A percentile compares a stretch with the other conserved stretches of the same genome.
Conservation (phyloP, 2,888 invertebrate genomes). For the Octonoba sinensis region DNA sequence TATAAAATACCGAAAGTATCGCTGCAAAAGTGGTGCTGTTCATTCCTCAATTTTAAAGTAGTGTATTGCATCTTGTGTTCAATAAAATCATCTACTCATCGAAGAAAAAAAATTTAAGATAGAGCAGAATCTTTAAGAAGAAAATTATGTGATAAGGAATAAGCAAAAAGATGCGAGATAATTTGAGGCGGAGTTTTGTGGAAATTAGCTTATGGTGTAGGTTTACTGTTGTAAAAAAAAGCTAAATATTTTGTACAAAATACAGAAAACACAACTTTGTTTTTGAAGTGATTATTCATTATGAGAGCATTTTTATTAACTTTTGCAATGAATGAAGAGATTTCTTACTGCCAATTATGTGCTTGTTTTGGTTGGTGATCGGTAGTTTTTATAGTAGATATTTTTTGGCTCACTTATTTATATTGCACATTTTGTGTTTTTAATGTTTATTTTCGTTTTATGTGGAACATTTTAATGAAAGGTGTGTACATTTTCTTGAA, state of each 20-base stretch:
- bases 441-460: conserved; percentile 46
- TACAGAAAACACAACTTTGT: conserved; percentile 36
- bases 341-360: conserved; percentile 64
- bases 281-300: conserved; percentile 44
- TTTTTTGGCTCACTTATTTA: conserved; percentile 64
- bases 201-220: conserved; percentile 45
- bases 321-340: conserved; percentile 43
- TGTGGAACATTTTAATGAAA: conserved; percentile 30
- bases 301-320: conserved; percentile 45
- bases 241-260: conserved; percentile 60
- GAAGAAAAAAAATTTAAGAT: conserved; percentile 12
- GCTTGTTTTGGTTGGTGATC: conserved; percentile 56
- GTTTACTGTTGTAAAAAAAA: conserved; percentile 42
- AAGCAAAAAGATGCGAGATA: not conserved
- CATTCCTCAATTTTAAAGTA: conserved; percentile 45
- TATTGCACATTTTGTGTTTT: conserved; percentile 63
- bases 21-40: conserved; percentile 28
- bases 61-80: conserved; percentile 31
- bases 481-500: not conserved
- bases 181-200: conserved; percentile 16
- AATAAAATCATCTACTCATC: conserved; percentile 29
- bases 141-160: conserved; percentile 58
- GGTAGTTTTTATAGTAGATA: conserved; percentile 57
- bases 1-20: conserved; percentile 10
- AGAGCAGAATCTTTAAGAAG: conserved; percentile 7